phyloP scores from a whole-genome alignment of 2,797 vertebrate species.

The Brachymystax lenok region DNA sequence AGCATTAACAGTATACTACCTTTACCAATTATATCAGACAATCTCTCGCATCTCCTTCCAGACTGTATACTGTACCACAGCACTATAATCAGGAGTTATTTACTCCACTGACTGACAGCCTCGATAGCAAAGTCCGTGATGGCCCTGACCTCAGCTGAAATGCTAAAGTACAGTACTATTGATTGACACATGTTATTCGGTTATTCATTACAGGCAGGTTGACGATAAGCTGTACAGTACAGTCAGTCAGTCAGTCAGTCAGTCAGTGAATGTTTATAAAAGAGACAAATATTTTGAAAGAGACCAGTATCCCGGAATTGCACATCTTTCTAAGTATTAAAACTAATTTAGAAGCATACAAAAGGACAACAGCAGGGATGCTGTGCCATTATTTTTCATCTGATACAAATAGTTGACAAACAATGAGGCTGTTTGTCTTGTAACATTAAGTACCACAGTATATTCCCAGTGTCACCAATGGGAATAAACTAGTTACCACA shows the following conservation, averaged over 20 bases:
- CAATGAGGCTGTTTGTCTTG: not conserved
- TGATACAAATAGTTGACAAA: not conserved
- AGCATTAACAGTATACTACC: not conserved
- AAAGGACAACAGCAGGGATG: not conserved
- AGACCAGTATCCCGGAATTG: too few relatives aligned
- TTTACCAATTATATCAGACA: too few relatives aligned
- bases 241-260: not conserved
- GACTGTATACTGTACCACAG: not conserved
- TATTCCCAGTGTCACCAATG: not conserved
- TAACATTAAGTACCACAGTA: not conserved
- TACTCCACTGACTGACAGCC: not conserved
- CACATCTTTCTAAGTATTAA: too few relatives aligned
- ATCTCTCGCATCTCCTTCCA: not conserved
- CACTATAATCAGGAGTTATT: not conserved
- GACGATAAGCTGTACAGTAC: not conserved
- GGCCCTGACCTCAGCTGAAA: not conserved
- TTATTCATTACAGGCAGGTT: not conserved
- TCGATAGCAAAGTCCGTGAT: not conserved
- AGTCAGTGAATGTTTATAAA: not conserved
- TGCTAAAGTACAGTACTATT: slow-evolving; percentile 7
- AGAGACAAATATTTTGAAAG: not conserved
- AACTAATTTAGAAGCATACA: not conserved
- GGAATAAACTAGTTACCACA: not conserved
- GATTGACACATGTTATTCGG: not conserved
- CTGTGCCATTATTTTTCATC: not conserved